Base-by-base conservation (phyloP, 2,113 vertebrate genomes). In the Puntigrus tetrazona region DNA sequence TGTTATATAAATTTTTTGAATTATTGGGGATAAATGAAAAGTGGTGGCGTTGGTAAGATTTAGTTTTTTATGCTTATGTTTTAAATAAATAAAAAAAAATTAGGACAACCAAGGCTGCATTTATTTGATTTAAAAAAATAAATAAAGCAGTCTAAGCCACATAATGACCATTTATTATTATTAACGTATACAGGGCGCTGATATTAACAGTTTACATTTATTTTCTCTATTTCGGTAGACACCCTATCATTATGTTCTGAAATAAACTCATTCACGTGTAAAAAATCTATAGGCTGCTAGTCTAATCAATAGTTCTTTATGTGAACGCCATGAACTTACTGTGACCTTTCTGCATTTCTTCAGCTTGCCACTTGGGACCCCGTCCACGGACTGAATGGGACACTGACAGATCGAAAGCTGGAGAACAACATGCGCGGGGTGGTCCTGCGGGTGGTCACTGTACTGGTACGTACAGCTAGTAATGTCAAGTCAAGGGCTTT, bases 391-490 rank as follows among this genome's bases (percentile, higher is more conserved):
- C 91, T 99, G 85, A 99, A 99, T 63, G 98, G 98, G 55, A 98
- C 97, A 1, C 93, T 99, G 79, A 97, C 97, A 3, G 98, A 99
- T 93, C 96, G 97, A 88, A 98, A 97, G 87, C 88, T 99, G 92
- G 98, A 99, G 89, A 99, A 99, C 85, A 99, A 99, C 90, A 99
- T 99, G 97, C 92, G 97, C 83, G 98, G 98, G 5, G 97, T 99
- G 52, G 96, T 98, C 65, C 94, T 99, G 0, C 95, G 97, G 4
- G 96, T 99, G n/a, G 98, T 98, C 50, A 98, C 97, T 38, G 96
- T 99, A 63, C 91, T 99, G 96, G 98, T 99, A 94, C 96, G 97
- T 89, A 67, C 14, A 76, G 10, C 31, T 70, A n/a, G 16, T 22
- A 55, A 55, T 22, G 52, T 45, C 25, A 52, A 29, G 3, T 29